These are phyloP conservation scores for Siderastrea radians DNA, from an alignment of 92 coral and sea anemone genomes.

Conservation along the genomic window DNA sequence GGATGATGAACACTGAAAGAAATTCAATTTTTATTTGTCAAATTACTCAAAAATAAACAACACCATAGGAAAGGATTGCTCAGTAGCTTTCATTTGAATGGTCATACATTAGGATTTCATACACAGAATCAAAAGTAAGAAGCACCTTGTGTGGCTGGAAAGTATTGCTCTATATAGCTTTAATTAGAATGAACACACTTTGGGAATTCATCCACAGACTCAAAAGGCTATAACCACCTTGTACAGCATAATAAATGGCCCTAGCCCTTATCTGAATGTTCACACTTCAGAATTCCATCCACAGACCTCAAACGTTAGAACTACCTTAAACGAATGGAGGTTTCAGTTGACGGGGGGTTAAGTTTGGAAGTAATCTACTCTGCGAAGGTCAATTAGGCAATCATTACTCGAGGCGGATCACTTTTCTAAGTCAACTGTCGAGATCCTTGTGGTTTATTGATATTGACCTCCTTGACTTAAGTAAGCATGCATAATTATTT, in stretches of 20 bases:
- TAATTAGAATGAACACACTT: not conserved
- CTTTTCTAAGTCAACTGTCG: conserved; percentile 1
- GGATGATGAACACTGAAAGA: not conserved
- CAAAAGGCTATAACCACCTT: too few species aligned
- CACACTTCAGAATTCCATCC: too few species aligned
- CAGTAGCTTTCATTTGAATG: too few species aligned
- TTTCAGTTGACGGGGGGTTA: not conserved
- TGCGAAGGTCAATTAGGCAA: not conserved
- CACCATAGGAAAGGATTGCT: too few species aligned
- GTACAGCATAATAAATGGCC: too few species aligned
- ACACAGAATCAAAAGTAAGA: too few species aligned
- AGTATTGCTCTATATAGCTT: not conserved
- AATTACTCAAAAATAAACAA: too few species aligned
- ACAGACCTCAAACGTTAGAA: not conserved
- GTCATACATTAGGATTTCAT: too few species aligned
- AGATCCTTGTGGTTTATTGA: not conserved
- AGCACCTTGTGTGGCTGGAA: too few species aligned
- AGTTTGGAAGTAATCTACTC: not conserved
- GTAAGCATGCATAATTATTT: conserved; percentile 1
- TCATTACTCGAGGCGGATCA: not conserved
- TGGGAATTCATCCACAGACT: not conserved
- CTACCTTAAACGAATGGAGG: not conserved
- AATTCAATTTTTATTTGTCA: too few species aligned
- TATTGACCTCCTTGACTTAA: not conserved
- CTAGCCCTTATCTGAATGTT: too few species aligned